Evolutionary conservation across 64 coral and sea anemone species (phyloP).

Genomic region (Montipora sp.): DNA sequence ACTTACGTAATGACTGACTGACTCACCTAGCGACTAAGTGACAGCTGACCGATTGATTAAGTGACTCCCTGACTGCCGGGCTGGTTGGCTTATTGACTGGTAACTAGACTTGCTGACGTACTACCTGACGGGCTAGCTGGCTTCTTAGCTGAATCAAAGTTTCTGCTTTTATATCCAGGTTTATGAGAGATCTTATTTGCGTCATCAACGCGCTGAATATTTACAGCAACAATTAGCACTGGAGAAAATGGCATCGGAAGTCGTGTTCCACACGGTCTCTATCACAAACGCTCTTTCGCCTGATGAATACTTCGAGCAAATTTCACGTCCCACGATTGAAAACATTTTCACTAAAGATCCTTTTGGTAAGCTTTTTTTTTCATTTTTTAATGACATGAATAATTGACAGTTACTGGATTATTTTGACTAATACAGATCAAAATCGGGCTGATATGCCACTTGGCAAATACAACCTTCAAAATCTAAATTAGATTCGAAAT

Average conservation of each 20-base stretch:
- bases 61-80: background rate
- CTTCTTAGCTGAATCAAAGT: background rate
- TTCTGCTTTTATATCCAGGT: constrained; percentile 34
- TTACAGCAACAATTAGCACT: constrained; percentile 66
- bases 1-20: no score
- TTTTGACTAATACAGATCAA: no score
- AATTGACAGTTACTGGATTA: background rate
- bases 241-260: constrained; percentile 67
- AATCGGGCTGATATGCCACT: no score
- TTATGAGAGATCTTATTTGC: constrained; percentile 74
- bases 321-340: constrained; percentile 66
- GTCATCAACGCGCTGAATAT: constrained; percentile 72
- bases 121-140: background rate
- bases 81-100: no score
- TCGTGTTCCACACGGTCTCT: constrained; percentile 68
- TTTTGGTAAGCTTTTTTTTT: constrained; percentile 37
- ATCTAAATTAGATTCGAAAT: no score
- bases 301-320: constrained; percentile 63
- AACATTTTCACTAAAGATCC: constrained; percentile 72
- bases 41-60: background rate
- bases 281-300: constrained; percentile 81
- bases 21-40: no score
- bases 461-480: no score
- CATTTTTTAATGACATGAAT: background rate
- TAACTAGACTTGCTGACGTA: no score